phyloP scores from a whole-genome alignment of 2,113 vertebrate species.

The Tenrec ecaudatus region DNA sequence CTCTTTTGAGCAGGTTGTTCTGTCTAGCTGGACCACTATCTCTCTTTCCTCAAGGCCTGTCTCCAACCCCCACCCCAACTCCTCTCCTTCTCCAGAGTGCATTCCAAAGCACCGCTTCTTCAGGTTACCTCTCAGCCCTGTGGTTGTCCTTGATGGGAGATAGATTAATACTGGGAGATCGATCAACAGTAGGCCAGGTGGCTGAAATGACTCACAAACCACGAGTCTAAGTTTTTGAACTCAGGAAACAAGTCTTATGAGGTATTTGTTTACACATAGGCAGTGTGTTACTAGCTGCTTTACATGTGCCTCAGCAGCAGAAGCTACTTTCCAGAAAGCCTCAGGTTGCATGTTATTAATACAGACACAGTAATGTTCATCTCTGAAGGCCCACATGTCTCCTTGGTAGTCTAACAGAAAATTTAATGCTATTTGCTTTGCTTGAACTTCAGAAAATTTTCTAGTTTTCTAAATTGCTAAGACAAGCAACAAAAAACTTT shows the following conservation, averaged over 20 bases:
- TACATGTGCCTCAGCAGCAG: background rate
- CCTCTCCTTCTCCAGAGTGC: background rate
- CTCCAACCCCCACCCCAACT: background rate
- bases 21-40: background rate
- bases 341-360: background rate
- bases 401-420: background rate
- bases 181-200: background rate
- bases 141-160: background rate
- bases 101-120: background rate
- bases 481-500: too few species aligned
- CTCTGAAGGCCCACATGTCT: background rate
- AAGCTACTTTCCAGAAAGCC: background rate
- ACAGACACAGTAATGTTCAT: background rate
- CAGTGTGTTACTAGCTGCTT: background rate
- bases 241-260: background rate
- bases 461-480: background rate
- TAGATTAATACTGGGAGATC: too few species aligned
- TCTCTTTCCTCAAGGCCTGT: too few species aligned
- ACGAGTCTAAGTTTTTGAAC: background rate
- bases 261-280: background rate
- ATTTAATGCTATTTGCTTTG: too few species aligned
- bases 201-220: background rate
- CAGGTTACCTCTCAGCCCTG: rapidly evolving
- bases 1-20: background rate
- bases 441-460: background rate